phyloP scores from a whole-genome alignment of 1,140 invertebrate genomes.

The Caenorhabditis remanei region DNA sequence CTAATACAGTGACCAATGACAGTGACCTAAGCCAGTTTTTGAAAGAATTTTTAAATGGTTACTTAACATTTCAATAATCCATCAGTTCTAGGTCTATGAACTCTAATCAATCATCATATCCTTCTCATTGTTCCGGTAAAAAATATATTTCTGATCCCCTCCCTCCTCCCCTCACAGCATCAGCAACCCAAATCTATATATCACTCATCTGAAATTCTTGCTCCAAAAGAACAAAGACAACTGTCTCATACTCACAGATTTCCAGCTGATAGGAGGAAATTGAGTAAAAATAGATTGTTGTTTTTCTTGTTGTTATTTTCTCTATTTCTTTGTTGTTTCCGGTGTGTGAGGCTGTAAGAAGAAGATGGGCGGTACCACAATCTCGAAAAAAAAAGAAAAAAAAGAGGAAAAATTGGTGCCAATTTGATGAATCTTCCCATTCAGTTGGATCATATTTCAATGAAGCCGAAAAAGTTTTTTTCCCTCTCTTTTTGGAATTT shows the following conservation, averaged over 20 bases:
- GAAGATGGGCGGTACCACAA: not conserved
- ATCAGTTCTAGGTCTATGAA: too few relatives aligned
- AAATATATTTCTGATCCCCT: too few relatives aligned
- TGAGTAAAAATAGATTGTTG: not conserved
- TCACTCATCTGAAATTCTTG: too few relatives aligned
- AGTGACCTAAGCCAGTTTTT: too few relatives aligned
- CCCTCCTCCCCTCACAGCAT: too few relatives aligned
- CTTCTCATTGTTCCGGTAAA: too few relatives aligned
- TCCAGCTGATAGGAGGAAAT: not conserved
- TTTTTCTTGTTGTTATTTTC: not conserved
- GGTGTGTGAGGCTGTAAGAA: not conserved
- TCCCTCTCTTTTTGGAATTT: not conserved
- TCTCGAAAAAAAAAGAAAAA: not conserved
- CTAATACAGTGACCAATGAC: too few relatives aligned
- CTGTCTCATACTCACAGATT: not conserved
- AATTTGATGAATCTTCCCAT: constrained; percentile 8
- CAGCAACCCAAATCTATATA: too few relatives aligned
- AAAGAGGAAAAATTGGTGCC: not conserved
- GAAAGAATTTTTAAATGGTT: too few relatives aligned
- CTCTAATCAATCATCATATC: too few relatives aligned
- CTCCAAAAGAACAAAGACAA: too few relatives aligned
- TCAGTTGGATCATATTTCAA: constrained; percentile 1
- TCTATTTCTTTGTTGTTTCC: constrained; percentile 11
- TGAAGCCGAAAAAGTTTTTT: not conserved
- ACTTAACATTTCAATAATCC: too few relatives aligned